phyloP scores from a whole-genome alignment of 2,113 vertebrate genomes.

The Platichthys stellatus region DNA sequence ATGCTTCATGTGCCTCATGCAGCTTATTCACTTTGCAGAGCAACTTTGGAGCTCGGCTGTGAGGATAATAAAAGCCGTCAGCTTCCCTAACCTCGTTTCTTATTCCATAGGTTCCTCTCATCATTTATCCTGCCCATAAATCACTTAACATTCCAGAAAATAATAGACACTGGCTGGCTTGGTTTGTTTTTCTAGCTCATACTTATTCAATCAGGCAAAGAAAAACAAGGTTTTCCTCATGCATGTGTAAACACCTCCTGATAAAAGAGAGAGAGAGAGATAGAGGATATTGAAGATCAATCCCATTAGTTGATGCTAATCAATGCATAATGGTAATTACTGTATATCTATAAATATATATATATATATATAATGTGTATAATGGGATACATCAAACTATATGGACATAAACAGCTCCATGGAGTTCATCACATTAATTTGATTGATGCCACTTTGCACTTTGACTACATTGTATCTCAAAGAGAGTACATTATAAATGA shows the following conservation, averaged over 20 bases:
- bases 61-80: not conserved
- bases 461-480: too few species aligned
- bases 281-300: not conserved
- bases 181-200: slow-evolving; percentile 4
- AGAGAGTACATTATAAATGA: too few species aligned
- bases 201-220: slow-evolving; percentile 22
- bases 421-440: not conserved
- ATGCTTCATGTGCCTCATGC: slow-evolving; percentile 4
- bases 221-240: slow-evolving; percentile 10
- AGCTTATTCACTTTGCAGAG: slow-evolving; percentile 27
- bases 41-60: slow-evolving; percentile 6
- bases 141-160: slow-evolving; percentile 33
- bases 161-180: slow-evolving; percentile 11
- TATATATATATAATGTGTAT: not conserved
- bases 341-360: slow-evolving; percentile 10
- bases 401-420: slow-evolving; percentile 26
- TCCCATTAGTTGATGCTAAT: slow-evolving; percentile 19
- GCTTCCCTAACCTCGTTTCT: slow-evolving; percentile 19
- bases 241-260: slow-evolving; percentile 11
- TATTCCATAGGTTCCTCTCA: slow-evolving; percentile 36
- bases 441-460: too few species aligned
- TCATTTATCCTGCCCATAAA: slow-evolving; percentile 37
- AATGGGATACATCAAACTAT: slow-evolving; percentile 21
- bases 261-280: too few species aligned
- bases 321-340: not conserved